Evolutionary conservation across 2,888 invertebrate species (phyloP).

Genomic region (Lepidochitona cinerea): DNA sequence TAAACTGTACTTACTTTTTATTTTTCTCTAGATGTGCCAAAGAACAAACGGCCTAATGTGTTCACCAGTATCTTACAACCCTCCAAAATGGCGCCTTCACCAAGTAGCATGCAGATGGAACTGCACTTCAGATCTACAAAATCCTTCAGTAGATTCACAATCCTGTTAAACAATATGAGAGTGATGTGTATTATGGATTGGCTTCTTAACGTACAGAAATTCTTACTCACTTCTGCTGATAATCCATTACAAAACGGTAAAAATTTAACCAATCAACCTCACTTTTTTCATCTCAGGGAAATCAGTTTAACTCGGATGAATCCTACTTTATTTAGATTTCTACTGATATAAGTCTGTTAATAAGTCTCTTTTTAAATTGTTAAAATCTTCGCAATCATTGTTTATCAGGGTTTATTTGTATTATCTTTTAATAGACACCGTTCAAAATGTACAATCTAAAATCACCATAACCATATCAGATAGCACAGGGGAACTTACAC

Average conservation of each 20-base stretch:
- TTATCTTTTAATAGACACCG: too few species aligned
- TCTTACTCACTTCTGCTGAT: slow-evolving; percentile 75
- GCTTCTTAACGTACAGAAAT: slow-evolving; percentile 88
- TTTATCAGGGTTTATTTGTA: too few species aligned
- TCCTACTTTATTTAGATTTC: too few species aligned
- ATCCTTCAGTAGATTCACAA: slow-evolving; percentile 83
- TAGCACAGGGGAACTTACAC: too few species aligned
- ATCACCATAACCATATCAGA: too few species aligned
- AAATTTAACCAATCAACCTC: background rate
- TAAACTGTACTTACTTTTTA: too few species aligned
- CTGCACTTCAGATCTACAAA: slow-evolving; percentile 75
- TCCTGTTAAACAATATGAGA: slow-evolving; percentile 94
- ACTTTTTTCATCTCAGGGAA: too few species aligned
- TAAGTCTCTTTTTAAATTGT: too few species aligned
- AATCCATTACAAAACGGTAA: slow-evolving; percentile 59
- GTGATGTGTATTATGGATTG: slow-evolving; percentile 94
- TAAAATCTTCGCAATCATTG: too few species aligned
- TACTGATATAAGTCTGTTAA: too few species aligned
- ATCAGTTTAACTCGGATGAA: too few species aligned
- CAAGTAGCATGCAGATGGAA: slow-evolving; percentile 72
- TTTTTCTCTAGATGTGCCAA: slow-evolving; percentile 78
- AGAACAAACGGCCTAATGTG: slow-evolving; percentile 84
- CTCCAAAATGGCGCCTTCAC: slow-evolving; percentile 27
- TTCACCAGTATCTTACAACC: slow-evolving; percentile 88
- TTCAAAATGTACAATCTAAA: too few species aligned